Evolutionary conservation across 2,888 invertebrate genomes (phyloP).

Genomic region (Amphiduros pacificus): DNA sequence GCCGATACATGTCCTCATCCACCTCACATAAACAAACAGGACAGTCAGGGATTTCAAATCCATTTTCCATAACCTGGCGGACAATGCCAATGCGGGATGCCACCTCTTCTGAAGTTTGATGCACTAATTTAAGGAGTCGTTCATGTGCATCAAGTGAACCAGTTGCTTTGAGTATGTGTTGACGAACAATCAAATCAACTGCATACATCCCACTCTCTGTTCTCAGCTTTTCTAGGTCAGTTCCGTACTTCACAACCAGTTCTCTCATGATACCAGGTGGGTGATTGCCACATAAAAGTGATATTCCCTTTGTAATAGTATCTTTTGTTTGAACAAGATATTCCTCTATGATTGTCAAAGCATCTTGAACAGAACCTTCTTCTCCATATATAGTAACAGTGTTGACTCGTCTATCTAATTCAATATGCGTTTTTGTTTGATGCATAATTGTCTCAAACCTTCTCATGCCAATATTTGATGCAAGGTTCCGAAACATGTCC

Average conservation of each 20-base stretch:
- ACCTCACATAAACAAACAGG: constrained; percentile 44
- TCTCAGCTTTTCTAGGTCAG: constrained; percentile 8
- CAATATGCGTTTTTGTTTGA: no score
- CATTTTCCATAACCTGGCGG: constrained; percentile 5
- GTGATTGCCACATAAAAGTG: neutral
- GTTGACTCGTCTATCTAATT: neutral
- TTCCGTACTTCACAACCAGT: constrained; percentile 13
- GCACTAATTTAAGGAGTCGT: no score
- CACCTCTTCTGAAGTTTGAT: no score
- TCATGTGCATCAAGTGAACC: no score
- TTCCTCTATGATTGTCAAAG: neutral
- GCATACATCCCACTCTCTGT: neutral
- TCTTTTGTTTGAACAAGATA: neutral
- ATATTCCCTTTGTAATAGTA: neutral
- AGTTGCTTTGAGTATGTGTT: neutral
- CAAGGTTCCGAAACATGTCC: no score
- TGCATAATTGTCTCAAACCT: no score
- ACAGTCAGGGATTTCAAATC: constrained; percentile 38
- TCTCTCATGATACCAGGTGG: constrained; percentile 12
- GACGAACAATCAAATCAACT: constrained; percentile 7
- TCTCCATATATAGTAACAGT: neutral
- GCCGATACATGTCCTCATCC: constrained; percentile 36
- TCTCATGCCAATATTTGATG: no score
- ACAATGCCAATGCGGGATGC: no score
- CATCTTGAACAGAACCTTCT: neutral